Evolutionary conservation across 2,113 vertebrate genomes (phyloP).

Genomic region (Pachycephala philippinensis): DNA sequence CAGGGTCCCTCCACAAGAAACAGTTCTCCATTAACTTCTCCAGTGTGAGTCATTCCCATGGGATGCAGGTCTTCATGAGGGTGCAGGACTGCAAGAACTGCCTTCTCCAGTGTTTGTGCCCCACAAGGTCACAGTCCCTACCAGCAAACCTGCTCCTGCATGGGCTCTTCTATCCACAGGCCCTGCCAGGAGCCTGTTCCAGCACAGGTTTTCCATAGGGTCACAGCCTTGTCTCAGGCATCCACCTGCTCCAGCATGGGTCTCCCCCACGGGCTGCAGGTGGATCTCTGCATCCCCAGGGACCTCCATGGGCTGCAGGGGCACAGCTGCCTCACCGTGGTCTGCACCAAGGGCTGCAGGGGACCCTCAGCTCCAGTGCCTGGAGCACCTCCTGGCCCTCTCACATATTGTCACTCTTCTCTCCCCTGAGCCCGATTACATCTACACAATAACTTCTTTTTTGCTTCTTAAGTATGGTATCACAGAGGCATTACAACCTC

Average conservation of each 20-base stretch:
- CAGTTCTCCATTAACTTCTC: not conserved
- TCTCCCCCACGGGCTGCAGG: not conserved
- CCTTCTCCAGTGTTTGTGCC: not conserved
- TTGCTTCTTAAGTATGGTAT: not conserved
- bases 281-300: not conserved
- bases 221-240: not conserved
- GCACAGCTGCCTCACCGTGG: not conserved
- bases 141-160: not conserved
- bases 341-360: not conserved
- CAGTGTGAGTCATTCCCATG: not conserved
- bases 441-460: not conserved
- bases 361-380: not conserved
- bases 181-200: not conserved
- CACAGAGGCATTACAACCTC: not conserved
- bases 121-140: not conserved
- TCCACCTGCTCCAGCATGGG: rapidly evolving
- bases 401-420: not conserved
- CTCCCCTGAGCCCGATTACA: not conserved
- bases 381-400: not conserved
- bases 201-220: not conserved
- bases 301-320: not conserved
- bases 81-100: not conserved
- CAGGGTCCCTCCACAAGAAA: not conserved
- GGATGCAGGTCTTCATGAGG: not conserved
- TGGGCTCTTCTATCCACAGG: not conserved